Percentiles rank a stretch among this genome's conserved stretches.
Evolutionary conservation across 2,113 vertebrate genomes (phyloP).

Genomic region (Hippopotamus amphibius): DNA sequence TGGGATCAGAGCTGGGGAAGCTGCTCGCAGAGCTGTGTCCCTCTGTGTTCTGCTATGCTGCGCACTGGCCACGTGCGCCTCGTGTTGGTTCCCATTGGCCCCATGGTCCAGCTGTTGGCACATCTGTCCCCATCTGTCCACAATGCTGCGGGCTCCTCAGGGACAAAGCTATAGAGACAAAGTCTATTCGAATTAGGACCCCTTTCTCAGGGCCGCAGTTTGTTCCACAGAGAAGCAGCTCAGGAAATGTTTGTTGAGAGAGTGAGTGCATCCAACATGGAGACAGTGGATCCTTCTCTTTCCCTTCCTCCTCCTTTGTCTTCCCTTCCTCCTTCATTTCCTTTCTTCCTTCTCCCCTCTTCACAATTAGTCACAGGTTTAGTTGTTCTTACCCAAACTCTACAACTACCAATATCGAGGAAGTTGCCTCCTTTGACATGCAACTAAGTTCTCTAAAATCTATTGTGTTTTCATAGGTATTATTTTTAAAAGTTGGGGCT

Average conservation of each 20-base stretch:
- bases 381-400: not conserved
- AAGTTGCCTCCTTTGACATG: not conserved
- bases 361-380: not conserved
- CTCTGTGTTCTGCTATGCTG: rapidly evolving
- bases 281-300: not conserved
- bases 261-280: not conserved
- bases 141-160: not conserved
- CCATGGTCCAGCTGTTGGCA: not conserved
- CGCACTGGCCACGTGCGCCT: not conserved
- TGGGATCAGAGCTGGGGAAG: not conserved
- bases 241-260: not conserved
- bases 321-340: not conserved
- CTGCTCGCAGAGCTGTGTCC: rapidly evolving
- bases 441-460: slow-evolving; percentile 2
- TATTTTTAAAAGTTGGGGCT: not conserved
- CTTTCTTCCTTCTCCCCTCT: not conserved
- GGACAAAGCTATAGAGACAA: not conserved
- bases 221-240: not conserved
- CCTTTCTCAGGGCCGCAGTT: not conserved
- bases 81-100: not conserved
- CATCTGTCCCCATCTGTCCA: not conserved
- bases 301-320: not conserved
- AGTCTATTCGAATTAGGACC: not conserved
- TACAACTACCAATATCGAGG: not conserved
- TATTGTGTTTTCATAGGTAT: not conserved